Evolutionary conservation across 1,140 invertebrate genomes (phyloP).

Genomic region (Brachionus plicatilis): DNA sequence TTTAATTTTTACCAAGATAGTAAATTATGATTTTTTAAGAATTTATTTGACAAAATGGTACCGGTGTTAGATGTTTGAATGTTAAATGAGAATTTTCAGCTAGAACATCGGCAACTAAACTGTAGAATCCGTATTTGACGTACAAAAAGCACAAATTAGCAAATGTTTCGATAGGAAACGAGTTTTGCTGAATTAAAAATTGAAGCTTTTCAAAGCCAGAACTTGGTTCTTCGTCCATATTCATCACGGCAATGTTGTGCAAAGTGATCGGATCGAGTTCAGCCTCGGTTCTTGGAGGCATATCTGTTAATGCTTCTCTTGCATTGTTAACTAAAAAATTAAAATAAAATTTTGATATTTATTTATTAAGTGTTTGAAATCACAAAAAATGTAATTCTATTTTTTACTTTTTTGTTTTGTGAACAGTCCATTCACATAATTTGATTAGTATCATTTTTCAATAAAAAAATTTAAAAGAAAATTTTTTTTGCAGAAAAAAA

Average conservation of each 20-base stretch:
- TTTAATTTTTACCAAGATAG: not conserved
- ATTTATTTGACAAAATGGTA: conserved; percentile 53
- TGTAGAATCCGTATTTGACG: conserved; percentile 86
- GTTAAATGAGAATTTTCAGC: conserved; percentile 95
- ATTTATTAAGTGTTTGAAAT: too few relatives aligned
- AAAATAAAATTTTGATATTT: not conserved
- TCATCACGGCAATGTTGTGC: conserved; percentile 93
- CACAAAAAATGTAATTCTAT: too few relatives aligned
- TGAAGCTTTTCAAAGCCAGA: conserved; percentile 95
- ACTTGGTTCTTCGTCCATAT: conserved; percentile 79
- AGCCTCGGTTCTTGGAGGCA: conserved; percentile 89
- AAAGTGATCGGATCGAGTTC: conserved; percentile 95
- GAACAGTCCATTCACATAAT: too few relatives aligned
- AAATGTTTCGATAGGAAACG: conserved; percentile 93
- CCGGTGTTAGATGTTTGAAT: conserved; percentile 86
- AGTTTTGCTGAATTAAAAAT: conserved; percentile 86
- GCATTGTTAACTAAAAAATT: conserved; percentile 69
- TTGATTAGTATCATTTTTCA: too few relatives aligned
- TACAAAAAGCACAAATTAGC: conserved; percentile 89
- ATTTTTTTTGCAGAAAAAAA: too few relatives aligned
- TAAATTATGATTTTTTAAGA: not conserved
- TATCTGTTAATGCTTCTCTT: conserved; percentile 87
- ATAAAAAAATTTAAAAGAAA: too few relatives aligned
- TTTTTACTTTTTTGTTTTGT: too few relatives aligned
- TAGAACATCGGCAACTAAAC: conserved; percentile 91